A percentile compares a stretch with the other conserved stretches of the same genome.
Evolutionary conservation across 2,797 vertebrate species (phyloP).

Genomic region (Oophaga sylvatica): DNA sequence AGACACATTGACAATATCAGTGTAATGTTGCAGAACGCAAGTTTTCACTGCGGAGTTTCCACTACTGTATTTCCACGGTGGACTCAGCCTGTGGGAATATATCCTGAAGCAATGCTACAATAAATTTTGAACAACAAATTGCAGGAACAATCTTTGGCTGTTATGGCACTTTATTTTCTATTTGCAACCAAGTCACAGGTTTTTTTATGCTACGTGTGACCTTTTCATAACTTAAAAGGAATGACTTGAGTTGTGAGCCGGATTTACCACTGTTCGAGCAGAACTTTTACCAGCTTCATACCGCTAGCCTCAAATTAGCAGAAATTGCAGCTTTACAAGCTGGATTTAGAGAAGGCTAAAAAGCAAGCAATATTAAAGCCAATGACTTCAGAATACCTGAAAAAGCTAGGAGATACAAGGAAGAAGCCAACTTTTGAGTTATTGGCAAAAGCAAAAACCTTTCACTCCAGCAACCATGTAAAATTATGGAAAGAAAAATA

Average conservation of each 20-base stretch:
- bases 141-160: not conserved
- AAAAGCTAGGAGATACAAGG: not conserved
- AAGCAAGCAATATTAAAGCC: not conserved
- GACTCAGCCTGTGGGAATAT: not conserved
- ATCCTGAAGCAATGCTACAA: not conserved
- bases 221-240: not conserved
- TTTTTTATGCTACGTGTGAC: not conserved
- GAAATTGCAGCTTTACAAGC: not conserved
- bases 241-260: not conserved
- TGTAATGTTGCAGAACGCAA: no score
- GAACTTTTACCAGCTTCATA: not conserved
- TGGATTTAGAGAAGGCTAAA: not conserved
- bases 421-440: not conserved
- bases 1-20: no score
- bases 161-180: not conserved
- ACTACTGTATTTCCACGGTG: no score
- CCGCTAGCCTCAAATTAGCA: not conserved
- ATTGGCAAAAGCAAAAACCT: not conserved
- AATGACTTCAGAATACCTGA: not conserved
- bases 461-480: not conserved
- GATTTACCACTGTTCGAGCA: not conserved
- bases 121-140: not conserved
- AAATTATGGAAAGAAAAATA: not conserved
- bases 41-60: no score
- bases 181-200: not conserved